Conservation (phyloP, 2,888 invertebrate genomes). For the Amphipoea lucens region DNA sequence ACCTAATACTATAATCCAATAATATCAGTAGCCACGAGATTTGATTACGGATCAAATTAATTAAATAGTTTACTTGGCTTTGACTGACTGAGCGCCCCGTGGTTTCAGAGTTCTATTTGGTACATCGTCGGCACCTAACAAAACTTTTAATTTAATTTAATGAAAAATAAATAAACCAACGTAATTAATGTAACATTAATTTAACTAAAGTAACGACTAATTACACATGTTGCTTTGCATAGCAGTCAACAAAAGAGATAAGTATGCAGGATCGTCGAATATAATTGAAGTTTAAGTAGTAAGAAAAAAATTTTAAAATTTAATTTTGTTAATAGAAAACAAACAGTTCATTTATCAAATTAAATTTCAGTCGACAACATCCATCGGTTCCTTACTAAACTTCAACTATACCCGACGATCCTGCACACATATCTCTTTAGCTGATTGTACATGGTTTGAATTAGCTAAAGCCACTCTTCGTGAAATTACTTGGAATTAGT, state of each 20-base stretch:
- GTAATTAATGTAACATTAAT: constrained; percentile 9
- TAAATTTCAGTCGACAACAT: too few relatives aligned
- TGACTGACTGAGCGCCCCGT: neutral
- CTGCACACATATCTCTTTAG: too few relatives aligned
- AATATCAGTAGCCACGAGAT: neutral
- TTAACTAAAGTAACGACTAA: constrained; percentile 3
- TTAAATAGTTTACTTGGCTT: neutral
- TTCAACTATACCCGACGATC: too few relatives aligned
- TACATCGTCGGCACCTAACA: neutral
- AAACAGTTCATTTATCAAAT: too few relatives aligned
- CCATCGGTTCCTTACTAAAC: too few relatives aligned
- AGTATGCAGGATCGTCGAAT: too few relatives aligned
- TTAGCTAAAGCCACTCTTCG: constrained; percentile 6
- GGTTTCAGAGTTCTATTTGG: neutral
- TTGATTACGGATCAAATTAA: neutral
- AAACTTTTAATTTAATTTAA: constrained; percentile 7
- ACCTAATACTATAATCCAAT: neutral
- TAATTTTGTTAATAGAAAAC: too few relatives aligned
- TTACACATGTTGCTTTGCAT: constrained; percentile 13
- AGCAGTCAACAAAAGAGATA: too few relatives aligned
- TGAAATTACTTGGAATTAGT: constrained; percentile 21
- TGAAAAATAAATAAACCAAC: neutral
- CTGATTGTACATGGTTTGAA: constrained; percentile 7
- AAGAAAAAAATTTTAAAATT: too few relatives aligned
- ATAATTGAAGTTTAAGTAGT: too few relatives aligned